These are phyloP conservation scores for Xenops minutus DNA, from an alignment of 2,797 vertebrate species.

Conservation along the genomic window DNA sequence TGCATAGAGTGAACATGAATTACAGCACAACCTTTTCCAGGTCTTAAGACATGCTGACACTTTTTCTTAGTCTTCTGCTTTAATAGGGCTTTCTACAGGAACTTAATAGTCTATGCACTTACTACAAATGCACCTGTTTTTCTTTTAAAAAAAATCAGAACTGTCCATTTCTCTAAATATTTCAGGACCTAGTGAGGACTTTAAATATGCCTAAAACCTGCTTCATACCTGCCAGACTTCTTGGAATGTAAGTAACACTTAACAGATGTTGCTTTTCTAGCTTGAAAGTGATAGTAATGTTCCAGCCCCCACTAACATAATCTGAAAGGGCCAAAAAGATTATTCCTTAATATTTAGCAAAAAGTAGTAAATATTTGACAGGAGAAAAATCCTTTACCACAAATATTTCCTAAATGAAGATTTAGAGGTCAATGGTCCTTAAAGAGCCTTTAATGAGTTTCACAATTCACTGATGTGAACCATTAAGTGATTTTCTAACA, in stretches of 20 bases:
- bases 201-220: not conserved
- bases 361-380: not conserved
- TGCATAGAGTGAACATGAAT: not conserved
- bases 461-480: not conserved
- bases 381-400: not conserved
- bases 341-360: not conserved
- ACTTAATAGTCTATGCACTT: not conserved
- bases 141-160: not conserved
- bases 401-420: not conserved
- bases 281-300: not conserved
- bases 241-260: not conserved
- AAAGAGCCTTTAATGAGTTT: not conserved
- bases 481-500: not conserved
- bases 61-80: not conserved
- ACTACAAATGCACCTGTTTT: not conserved
- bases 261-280: not conserved
- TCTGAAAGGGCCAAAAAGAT: not conserved
- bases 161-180: not conserved
- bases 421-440: not conserved
- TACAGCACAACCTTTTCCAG: not conserved
- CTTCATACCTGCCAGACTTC: not conserved
- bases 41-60: not conserved
- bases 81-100: not conserved
- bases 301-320: not conserved
- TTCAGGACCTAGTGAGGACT: not conserved